phyloP scores from a whole-genome alignment of 2,888 invertebrate genomes.

The Xestia xanthographa region DNA sequence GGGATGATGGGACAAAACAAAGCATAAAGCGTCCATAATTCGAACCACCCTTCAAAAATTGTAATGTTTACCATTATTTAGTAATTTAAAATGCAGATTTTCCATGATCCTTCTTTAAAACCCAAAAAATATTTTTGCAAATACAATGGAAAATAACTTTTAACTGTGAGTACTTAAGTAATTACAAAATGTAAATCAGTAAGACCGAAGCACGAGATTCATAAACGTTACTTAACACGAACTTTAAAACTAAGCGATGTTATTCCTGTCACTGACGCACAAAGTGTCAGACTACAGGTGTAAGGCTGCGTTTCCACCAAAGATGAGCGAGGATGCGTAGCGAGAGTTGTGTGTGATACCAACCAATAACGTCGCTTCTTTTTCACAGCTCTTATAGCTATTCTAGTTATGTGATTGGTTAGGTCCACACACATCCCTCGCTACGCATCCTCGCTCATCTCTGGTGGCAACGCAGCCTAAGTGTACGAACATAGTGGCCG shows the following conservation, averaged over 20 bases:
- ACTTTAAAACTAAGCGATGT: background rate
- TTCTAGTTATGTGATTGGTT: no score
- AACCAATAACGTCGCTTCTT: no score
- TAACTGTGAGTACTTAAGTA: conserved; percentile 33
- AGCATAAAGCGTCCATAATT: no score
- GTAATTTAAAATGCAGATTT: conserved; percentile 21
- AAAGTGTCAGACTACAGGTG: background rate
- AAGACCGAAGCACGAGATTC: background rate
- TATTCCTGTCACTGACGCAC: background rate
- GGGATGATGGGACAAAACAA: background rate
- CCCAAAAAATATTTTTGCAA: conserved; percentile 22
- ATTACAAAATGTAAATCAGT: conserved; percentile 44
- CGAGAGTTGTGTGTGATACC: no score
- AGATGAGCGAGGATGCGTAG: no score
- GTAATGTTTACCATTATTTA: background rate
- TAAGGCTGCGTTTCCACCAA: no score
- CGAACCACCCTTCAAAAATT: background rate
- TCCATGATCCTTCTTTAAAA: background rate
- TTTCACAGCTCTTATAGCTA: no score
- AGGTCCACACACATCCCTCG: no score
- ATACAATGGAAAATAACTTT: conserved; percentile 26
- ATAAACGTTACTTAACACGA: background rate
- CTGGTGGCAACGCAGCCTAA: no score
- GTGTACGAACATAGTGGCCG: no score
- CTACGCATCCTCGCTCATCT: no score